A percentile compares a stretch with the other conserved stretches of the same genome.
phyloP scores from a whole-genome alignment of 2,888 invertebrate species.

The Drosophila mimetica region DNA sequence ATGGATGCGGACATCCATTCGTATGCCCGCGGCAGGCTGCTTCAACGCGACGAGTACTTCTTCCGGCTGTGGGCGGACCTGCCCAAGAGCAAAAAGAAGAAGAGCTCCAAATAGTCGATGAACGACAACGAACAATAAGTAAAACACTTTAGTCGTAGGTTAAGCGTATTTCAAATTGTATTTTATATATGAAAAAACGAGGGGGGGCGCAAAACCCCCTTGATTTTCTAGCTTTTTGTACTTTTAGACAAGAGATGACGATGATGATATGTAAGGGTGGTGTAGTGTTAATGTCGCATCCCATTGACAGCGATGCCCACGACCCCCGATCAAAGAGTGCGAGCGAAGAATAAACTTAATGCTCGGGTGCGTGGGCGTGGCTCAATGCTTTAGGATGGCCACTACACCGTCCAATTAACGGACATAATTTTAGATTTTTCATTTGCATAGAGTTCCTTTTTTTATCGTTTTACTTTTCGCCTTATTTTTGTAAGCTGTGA shows the following conservation, averaged over 20 bases:
- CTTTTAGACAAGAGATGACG: constrained; percentile 54
- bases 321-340: constrained; percentile 55
- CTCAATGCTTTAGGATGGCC: constrained; percentile 19
- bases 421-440: constrained; percentile 38
- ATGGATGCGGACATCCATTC: constrained; percentile 97
- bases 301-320: constrained; percentile 56
- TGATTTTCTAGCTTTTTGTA: constrained; percentile 70
- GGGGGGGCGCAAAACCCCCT: constrained; percentile 8
- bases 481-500: constrained; percentile 76
- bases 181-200: constrained; percentile 44
- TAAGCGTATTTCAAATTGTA: constrained; percentile 71
- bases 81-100: constrained; percentile 76
- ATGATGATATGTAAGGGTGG: constrained; percentile 53
- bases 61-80: constrained; percentile 90
- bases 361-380: constrained; percentile 59
- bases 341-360: constrained; percentile 72
- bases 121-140: constrained; percentile 53
- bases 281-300: constrained; percentile 24
- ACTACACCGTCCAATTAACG: constrained; percentile 55
- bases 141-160: constrained; percentile 62
- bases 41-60: constrained; percentile 96
- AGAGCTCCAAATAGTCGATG: constrained; percentile 65
- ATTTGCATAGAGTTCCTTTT: constrained; percentile 39
- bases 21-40: constrained; percentile 93
- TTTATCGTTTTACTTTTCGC: constrained; percentile 61